A percentile compares a stretch with the other conserved stretches of the same genome.
These are phyloP conservation scores for Andrena marginata DNA, from an alignment of 2,888 invertebrate species.

Conservation along the genomic window DNA sequence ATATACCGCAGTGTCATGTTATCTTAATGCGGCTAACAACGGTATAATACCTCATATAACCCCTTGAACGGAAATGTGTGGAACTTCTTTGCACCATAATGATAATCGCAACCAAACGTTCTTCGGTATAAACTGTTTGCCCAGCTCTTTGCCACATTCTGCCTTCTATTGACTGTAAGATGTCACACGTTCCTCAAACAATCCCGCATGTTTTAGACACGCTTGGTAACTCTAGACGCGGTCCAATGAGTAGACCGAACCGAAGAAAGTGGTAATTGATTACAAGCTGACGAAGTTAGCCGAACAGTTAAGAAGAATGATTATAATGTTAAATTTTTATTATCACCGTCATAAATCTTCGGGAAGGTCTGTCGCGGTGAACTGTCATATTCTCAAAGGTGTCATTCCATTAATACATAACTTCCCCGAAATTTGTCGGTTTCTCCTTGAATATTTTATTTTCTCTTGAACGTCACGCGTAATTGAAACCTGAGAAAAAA, in stretches of 20 bases:
- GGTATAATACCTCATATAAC: conserved; percentile 70
- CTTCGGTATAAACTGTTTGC: conserved; percentile 78
- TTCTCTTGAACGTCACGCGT: not conserved
- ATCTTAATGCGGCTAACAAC: conserved; percentile 63
- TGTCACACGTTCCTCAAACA: conserved; percentile 79
- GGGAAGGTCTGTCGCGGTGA: conserved; percentile 21
- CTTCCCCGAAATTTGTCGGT: conserved; percentile 8
- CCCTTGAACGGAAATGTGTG: conserved; percentile 71
- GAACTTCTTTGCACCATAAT: conserved; percentile 73
- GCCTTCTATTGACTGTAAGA: conserved; percentile 74
- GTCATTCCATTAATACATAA: conserved; percentile 31
- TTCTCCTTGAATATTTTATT: not conserved
- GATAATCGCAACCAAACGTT: conserved; percentile 79
- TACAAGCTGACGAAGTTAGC: conserved; percentile 68
- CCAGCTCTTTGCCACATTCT: conserved; percentile 75
- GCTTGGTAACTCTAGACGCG: conserved; percentile 68
- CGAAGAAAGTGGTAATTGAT: conserved; percentile 76
- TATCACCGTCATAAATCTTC: conserved; percentile 71
- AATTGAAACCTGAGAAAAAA: conserved; percentile 5
- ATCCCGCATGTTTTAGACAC: conserved; percentile 72
- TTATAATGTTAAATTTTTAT: conserved; percentile 77
- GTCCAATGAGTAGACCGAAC: conserved; percentile 49
- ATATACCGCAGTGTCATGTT: conserved; percentile 32
- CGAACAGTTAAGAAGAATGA: conserved; percentile 69
- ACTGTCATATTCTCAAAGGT: conserved; percentile 32